These are phyloP conservation scores for Acholoe squamosa DNA, from an alignment of 2,888 invertebrate genomes.

Conservation along the genomic window DNA sequence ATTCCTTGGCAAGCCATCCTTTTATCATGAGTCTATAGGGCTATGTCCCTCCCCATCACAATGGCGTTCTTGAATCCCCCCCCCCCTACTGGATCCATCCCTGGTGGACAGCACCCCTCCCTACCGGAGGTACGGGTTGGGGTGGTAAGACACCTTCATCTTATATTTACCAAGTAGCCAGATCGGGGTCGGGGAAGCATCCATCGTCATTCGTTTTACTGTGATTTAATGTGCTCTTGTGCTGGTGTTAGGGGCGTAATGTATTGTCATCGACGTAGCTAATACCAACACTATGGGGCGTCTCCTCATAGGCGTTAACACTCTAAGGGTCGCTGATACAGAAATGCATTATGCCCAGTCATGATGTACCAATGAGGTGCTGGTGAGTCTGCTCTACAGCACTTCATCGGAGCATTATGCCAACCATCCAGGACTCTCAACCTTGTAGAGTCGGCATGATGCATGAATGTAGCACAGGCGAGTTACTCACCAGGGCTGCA, in stretches of 20 bases:
- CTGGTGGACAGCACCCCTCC: neutral
- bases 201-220: conserved; percentile 60
- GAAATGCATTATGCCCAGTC: no score
- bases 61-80: neutral
- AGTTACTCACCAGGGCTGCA: no score
- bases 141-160: neutral
- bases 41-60: no score
- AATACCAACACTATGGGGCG: conserved; percentile 48
- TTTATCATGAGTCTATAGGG: no score
- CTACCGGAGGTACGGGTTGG: neutral
- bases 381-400: no score
- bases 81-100: neutral
- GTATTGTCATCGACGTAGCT: conserved; percentile 41
- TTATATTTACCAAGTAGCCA: conserved; percentile 58
- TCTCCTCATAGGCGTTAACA: neutral
- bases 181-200: neutral
- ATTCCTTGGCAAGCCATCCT: no score
- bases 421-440: no score
- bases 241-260: conserved; percentile 38
- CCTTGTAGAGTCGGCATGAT: no score
- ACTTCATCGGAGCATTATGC: no score
- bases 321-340: no score
- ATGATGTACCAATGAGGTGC: no score
- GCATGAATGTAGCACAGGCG: no score
- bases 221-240: conserved; percentile 55